Evolutionary conservation across 30 jellyfish, hydroid and myxozoan species (phyloP), one percentile per base, ranked within the genome.

Genomic region (Cassiopea andromeda): DNA sequence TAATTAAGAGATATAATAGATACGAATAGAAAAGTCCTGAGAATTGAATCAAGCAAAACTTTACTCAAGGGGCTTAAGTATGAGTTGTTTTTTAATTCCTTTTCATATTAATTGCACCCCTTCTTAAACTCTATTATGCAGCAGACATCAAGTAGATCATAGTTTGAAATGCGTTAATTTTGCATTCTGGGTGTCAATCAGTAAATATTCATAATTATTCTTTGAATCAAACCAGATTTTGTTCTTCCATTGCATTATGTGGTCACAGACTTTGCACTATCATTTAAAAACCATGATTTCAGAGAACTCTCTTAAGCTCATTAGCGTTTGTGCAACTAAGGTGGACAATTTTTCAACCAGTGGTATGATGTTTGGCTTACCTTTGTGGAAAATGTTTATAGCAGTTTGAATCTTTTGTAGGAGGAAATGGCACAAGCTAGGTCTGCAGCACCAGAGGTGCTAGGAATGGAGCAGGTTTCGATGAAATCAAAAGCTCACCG

Each of bases 231-330:
- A 75, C 17, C 83, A 44, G 83, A 57, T 75, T 16, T 38, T 48
- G 48, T 49, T 12, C 75, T 27, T 77, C 19, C 49, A 50, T 54
- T 77, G 54, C n/a, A 12, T 77, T 77, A 16, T 77, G 86, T 54
- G 86, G 86, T 77, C 38, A 46, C 1, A 47, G 17, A 69, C 49
- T 77, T 49, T 77, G 74, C 48, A 27, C 38, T 27, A 27, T 27
- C 38, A 27, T 27, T 27, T 27, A 27, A 27, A 27, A 27, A 27
- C 38, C 38, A 27, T 27, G 38, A 27, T 77, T 77, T 77, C 45
- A 2, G 73, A 14, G 15, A 49, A 77, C 74, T 49, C 12, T 58
- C 18, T 19, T 77, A 77, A 77, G 69, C 86, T 54, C 27, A 50
- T 77, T 77, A 50, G 50, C 86, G 6, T 48, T 47, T 77, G 70